Evolutionary conservation across 2,888 invertebrate species (phyloP), one percentile per base, ranked within the genome.

Genomic region (Tribolium freemani): DNA sequence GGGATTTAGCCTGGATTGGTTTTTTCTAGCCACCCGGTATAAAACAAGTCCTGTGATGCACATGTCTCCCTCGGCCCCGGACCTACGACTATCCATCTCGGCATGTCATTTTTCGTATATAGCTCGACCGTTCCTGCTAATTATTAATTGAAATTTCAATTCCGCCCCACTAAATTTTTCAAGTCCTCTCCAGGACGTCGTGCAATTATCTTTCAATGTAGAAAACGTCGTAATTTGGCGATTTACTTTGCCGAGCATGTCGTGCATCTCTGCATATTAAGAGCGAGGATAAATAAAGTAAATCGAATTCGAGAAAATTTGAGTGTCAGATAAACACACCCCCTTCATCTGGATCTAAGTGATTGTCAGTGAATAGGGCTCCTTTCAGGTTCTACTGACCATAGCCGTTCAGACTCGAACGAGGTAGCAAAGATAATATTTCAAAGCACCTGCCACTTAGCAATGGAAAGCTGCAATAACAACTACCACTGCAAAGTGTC

Each of bases 401-500:
- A 77, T 68, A 80, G 81, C 56, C 78, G 83, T 88, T 88, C 88
- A 87, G 88, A 85, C 86, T 87, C 86, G 87, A 89, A 85, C 87
- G 89, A 88, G 87, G 88, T 88, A 87, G 80, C 81, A 69, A 81
- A 79, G 72, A 87, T 88, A 58, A 78, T 81, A 60, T 82, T 82
- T 69, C 79, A 95, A 87, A 95, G 95, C 82, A 96, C 96, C 79
- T 96, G 96, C 87, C 95, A 96, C 87, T 91, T 93, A 78, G 96
- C 96, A 56, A 88, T 94, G 88, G 93, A 93, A 83, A 90, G 92
- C 73, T 94, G 93, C 88, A 94, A 94, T 87, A 93, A 93, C 86
- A 93, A 96, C 88, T 90, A 91, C 81, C 92, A 92, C 83, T 96
- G 96, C 85, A 91, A 92, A 84, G 89, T 90, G 80, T 91, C 94